A percentile compares a stretch with the other conserved stretches of the same genome.
Evolutionary conservation across 2,113 vertebrate species (phyloP).

Genomic region (Lycocorax pyrrhopterus): DNA sequence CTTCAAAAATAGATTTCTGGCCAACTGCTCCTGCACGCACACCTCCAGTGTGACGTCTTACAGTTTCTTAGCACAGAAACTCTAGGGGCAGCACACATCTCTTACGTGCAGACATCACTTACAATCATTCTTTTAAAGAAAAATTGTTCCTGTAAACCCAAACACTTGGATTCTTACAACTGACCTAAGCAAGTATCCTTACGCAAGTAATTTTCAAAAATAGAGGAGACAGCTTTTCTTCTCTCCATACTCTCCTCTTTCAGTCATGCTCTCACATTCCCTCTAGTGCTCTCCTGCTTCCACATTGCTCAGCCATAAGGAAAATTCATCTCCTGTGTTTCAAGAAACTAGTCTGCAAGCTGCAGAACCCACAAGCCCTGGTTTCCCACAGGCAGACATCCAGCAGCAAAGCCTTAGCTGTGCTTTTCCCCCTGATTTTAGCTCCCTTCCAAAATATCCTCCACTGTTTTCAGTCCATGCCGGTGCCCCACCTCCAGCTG

Average conservation of each 20-base stretch:
- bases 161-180: background rate
- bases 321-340: background rate
- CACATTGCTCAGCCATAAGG: background rate
- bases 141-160: background rate
- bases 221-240: background rate
- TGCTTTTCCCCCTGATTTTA: background rate
- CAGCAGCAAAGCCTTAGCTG: background rate
- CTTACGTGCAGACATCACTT: background rate
- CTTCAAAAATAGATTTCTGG: background rate
- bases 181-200: background rate
- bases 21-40: background rate
- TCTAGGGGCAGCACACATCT: background rate
- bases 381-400: background rate
- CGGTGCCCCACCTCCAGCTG: background rate
- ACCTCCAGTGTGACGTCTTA: background rate
- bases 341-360: background rate
- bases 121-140: background rate
- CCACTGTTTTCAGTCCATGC: background rate
- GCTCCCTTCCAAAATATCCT: background rate
- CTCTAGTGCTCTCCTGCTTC: background rate
- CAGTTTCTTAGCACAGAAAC: background rate
- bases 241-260: background rate
- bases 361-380: background rate
- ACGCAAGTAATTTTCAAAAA: background rate
- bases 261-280: background rate